Percentiles rank a stretch among this genome's conserved stretches.
Conservation (phyloP, 2,113 vertebrate genomes). For the Rafetus swinhoei region DNA sequence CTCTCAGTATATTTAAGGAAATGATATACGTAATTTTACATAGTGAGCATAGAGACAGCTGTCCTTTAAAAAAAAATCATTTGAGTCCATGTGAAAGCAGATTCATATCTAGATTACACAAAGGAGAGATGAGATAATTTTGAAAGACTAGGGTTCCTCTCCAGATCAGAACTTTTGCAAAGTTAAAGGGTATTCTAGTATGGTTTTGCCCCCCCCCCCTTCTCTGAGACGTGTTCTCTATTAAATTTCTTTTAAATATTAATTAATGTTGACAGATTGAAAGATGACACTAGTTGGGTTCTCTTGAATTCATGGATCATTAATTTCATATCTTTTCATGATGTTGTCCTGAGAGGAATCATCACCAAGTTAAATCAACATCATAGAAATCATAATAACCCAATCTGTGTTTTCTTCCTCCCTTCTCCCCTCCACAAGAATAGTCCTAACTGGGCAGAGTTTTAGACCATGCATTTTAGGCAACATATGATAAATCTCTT, state of each 20-base stretch:
- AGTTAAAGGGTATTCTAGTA: not conserved
- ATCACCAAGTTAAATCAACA: constrained; percentile 73
- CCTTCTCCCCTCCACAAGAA: constrained; percentile 6
- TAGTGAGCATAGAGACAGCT: not conserved
- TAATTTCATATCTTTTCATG: constrained; percentile 72
- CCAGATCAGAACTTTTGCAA: constrained; percentile 7
- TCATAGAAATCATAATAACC: constrained; percentile 55
- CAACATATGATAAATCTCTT: constrained; percentile 20
- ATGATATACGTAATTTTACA: not conserved
- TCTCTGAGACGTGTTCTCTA: constrained; percentile 7
- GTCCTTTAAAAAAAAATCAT: not conserved
- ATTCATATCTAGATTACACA: not conserved
- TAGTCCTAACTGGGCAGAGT: not conserved
- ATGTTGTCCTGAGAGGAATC: constrained; percentile 62
- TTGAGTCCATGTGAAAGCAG: not conserved
- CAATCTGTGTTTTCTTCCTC: constrained; percentile 17
- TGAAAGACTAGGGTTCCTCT: not conserved
- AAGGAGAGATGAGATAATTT: not conserved
- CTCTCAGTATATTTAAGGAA: not conserved
- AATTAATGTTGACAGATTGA: constrained; percentile 72
- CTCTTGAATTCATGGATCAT: constrained; percentile 68
- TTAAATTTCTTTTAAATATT: constrained; percentile 62
- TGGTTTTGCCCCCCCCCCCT: not conserved
- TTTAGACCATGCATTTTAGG: not conserved
- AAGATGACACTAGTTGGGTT: constrained; percentile 61